Base-by-base conservation (phyloP, 2,113 vertebrate genomes). In the Pachycephala philippinensis region DNA sequence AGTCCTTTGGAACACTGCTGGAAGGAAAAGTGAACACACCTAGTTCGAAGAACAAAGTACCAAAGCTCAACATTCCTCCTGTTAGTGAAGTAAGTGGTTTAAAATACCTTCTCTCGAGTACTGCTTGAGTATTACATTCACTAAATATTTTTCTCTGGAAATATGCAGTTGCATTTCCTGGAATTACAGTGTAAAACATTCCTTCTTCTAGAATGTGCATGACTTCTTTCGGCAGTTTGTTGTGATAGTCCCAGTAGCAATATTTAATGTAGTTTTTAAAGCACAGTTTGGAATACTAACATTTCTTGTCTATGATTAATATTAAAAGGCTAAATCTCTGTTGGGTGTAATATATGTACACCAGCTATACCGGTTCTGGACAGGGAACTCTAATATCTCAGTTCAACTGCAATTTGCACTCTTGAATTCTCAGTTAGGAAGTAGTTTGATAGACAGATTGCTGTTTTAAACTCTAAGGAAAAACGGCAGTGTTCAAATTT, bases 11-110 rank as follows among this genome's bases (percentile, higher is more conserved):
- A 93, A 97, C 97, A 13, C 97, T 98, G 84, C 91, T 98, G 95
- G 99, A 99, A 81, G 98, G 98, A 91, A 99, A 99, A 91, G 97
- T 98, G 94, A 98, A 97, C 75, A 95, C 98, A 17, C 94, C 98
- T 49, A 98, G 97, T 91, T 97, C 98, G 44, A 99, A 99, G 98
- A 98, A 98, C 91, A 99, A 99, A 98, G 98, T 99, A 97, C 99
- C 99, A 90, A 99, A 99, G 97, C 98, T 99, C 97, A 99, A 98
- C 56, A 98, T 99, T 70, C 98, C 98, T 87, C 99, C 99, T 96
- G 95, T 98, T 31, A 98, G 93, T 56, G 99, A 99, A 98, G 99
- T 99, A 98, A 98, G 98, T 98, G 83, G 61, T 83, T 87, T 95
- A 63, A 92, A 82, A 35, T 68, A 60, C 30, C 65, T 87, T 49